Evolutionary conservation across 2,797 vertebrate species (phyloP), one percentile per base, ranked within the genome.

Genomic region (Lindbergichthys nudifrons): DNA sequence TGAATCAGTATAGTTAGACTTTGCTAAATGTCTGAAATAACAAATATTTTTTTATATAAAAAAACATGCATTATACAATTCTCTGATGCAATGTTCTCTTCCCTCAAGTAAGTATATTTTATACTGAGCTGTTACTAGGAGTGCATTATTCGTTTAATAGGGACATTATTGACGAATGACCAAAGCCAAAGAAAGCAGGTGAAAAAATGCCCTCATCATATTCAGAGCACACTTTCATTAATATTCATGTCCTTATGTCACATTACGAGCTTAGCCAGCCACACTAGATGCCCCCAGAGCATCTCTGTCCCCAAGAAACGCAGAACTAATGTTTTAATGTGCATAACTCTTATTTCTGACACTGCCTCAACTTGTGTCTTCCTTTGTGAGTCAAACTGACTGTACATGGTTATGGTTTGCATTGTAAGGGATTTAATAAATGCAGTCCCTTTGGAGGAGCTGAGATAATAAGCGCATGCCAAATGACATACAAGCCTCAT

Each of bases 241-340:
- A 75, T 60, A 75, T 68, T 75, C 48, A 82, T 36, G 53, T 36
- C 15, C 16, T 45, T 65, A 46, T 72, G 71, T 32, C 47, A 52
- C 32, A 36, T 43, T 59, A 50, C 48, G 52, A 30, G 41, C 56
- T 13, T 65, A 48, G 42, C 48, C 42, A 16, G 18, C 15, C 30
- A 67, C 18, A 39, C 36, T 19, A n/a, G 41, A 32, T 21, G 48
- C 50, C 21, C 26, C 18, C 16, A 16, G 39, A 66, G 66, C 56
- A 26, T 54, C 42, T 57, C 46, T 3, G 53, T 52, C 30, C 23
- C 42, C 11, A 26, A 39, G 23, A 57, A 21, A 56, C 21, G 14
- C 36, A 9, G 42, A 54, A 50, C 18, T 10, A 2, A 41, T 32
- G 30, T 6, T 6, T 32, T 14, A 65, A 73, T 52, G 10, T 7